These are phyloP conservation scores for Uloborus diversus DNA, from an alignment of 1,140 invertebrate genomes.

Conservation along the genomic window DNA sequence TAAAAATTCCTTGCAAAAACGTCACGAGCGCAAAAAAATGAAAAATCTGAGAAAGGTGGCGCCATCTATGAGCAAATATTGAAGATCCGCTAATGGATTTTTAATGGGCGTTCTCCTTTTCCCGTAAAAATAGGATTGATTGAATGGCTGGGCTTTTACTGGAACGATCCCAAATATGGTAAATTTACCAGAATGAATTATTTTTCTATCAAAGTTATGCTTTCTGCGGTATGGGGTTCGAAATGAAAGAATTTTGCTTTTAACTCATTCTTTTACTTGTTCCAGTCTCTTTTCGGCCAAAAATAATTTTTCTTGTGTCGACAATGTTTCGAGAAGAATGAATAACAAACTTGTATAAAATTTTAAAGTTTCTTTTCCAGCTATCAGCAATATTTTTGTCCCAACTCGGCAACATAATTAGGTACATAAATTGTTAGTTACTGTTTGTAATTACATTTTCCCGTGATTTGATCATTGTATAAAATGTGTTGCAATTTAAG, in stretches of 20 bases:
- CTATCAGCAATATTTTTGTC: background rate
- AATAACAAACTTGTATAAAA: too few species aligned
- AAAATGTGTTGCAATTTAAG: too few species aligned
- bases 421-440: too few species aligned
- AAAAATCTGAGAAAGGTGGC: slow-evolving; percentile 20
- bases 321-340: background rate
- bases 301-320: background rate
- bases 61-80: slow-evolving; percentile 26
- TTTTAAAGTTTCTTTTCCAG: background rate
- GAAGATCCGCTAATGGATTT: slow-evolving; percentile 47
- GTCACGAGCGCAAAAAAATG: background rate
- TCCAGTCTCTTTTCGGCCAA: background rate
- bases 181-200: slow-evolving; percentile 37
- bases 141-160: background rate
- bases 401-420: too few species aligned
- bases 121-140: background rate
- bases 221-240: background rate
- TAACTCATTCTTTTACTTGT: background rate
- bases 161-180: slow-evolving; percentile 2
- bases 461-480: too few species aligned
- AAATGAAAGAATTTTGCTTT: background rate
- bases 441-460: too few species aligned
- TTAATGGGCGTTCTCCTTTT: slow-evolving; percentile 39
- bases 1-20: slow-evolving; percentile 7
- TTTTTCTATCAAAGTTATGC: background rate